Evolutionary conservation across 2,888 invertebrate genomes (phyloP).

Genomic region (Spisula solida): DNA sequence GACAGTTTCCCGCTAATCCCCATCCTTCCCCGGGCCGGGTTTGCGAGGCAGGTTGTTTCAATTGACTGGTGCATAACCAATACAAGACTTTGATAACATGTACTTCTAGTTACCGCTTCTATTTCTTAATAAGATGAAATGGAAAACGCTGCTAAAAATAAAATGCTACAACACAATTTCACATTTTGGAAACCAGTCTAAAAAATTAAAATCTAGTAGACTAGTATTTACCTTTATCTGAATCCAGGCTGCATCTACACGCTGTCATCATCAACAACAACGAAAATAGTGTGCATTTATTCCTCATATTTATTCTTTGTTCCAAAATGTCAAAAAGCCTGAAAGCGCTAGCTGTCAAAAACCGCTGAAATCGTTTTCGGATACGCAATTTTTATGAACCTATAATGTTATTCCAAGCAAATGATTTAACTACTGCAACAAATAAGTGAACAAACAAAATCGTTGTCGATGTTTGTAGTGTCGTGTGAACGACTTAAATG

Average conservation of each 20-base stretch:
- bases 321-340: not conserved
- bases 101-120: too few relatives aligned
- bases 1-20: too few relatives aligned
- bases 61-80: too few relatives aligned
- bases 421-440: not conserved
- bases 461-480: not conserved
- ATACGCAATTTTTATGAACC: not conserved
- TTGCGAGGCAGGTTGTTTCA: too few relatives aligned
- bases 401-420: not conserved
- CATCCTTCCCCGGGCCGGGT: too few relatives aligned
- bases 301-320: not conserved
- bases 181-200: too few relatives aligned
- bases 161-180: too few relatives aligned
- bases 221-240: not conserved
- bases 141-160: too few relatives aligned
- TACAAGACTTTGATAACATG: too few relatives aligned
- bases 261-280: not conserved
- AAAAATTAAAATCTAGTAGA: too few relatives aligned
- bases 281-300: not conserved
- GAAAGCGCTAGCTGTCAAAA: not conserved
- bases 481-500: not conserved
- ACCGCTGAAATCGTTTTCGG: not conserved
- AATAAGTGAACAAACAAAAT: not conserved
- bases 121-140: too few relatives aligned
- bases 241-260: not conserved